These are phyloP conservation scores for Dipus sagitta DNA, from an alignment of 2,797 vertebrate species.

Conservation along the genomic window DNA sequence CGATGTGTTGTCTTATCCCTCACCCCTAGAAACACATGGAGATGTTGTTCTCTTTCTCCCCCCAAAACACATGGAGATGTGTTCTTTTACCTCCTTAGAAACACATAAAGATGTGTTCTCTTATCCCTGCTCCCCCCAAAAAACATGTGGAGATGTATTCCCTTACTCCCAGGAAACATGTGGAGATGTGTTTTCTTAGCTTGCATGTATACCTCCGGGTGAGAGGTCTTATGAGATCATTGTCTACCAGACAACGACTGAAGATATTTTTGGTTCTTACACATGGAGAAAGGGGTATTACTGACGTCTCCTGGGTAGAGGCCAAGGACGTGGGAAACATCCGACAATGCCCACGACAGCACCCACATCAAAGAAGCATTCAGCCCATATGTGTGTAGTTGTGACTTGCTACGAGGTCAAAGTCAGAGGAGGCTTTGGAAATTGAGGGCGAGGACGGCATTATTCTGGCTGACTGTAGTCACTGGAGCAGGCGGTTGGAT, in stretches of 20 bases:
- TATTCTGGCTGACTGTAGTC: neutral
- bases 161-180: too few relatives aligned
- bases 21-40: too few relatives aligned
- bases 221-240: neutral
- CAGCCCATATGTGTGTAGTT: neutral
- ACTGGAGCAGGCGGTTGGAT: neutral
- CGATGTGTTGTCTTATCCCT: too few relatives aligned
- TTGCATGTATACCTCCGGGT: neutral
- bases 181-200: too few relatives aligned
- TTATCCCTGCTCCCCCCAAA: too few relatives aligned
- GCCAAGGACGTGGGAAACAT: neutral
- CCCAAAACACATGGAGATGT: too few relatives aligned
- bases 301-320: neutral
- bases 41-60: too few relatives aligned
- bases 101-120: too few relatives aligned
- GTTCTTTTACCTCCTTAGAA: too few relatives aligned
- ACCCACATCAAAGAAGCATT: neutral
- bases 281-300: neutral
- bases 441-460: neutral
- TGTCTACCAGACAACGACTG: neutral
- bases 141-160: too few relatives aligned
- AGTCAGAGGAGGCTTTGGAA: neutral
- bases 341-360: rapidly evolving
- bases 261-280: neutral
- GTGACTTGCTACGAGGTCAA: neutral